Evolutionary conservation across 2,888 invertebrate species (phyloP).

Genomic region (Abscondita cerata): DNA sequence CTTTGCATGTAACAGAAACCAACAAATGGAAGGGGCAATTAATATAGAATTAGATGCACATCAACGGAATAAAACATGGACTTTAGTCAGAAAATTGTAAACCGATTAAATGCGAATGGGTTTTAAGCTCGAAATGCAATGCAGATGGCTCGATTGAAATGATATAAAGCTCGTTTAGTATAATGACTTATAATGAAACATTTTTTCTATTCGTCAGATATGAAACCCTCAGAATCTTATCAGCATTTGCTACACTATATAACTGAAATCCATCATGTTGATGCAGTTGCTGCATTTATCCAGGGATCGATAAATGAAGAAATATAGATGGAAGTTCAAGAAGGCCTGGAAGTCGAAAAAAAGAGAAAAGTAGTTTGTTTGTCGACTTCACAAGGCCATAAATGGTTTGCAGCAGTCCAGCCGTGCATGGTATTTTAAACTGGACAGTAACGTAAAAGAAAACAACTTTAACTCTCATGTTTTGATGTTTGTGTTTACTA

Average conservation of each 20-base stretch:
- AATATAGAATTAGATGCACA: too few species aligned
- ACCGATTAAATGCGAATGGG: too few species aligned
- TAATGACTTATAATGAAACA: background rate
- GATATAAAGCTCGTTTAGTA: background rate
- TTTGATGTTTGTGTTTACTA: background rate
- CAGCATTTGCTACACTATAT: background rate
- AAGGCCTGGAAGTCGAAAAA: too few species aligned
- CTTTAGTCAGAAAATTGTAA: constrained; percentile 1
- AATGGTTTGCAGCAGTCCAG: background rate
- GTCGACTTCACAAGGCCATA: too few species aligned
- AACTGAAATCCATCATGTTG: constrained; percentile 1
- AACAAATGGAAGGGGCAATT: constrained; percentile 4
- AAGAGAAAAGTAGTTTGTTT: too few species aligned
- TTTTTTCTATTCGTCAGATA: background rate
- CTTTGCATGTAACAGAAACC: too few species aligned
- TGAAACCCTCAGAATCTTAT: too few species aligned
- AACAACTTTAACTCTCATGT: background rate
- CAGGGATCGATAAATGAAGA: too few species aligned
- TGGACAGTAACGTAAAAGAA: too few species aligned
- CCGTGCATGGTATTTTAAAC: too few species aligned
- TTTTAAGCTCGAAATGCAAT: background rate
- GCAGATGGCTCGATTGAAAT: background rate
- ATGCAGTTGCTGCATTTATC: background rate
- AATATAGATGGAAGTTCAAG: constrained; percentile 4
- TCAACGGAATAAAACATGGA: background rate